Evolutionary conservation across 2,888 invertebrate species (phyloP).

Genomic region (Agrotis puta): DNA sequence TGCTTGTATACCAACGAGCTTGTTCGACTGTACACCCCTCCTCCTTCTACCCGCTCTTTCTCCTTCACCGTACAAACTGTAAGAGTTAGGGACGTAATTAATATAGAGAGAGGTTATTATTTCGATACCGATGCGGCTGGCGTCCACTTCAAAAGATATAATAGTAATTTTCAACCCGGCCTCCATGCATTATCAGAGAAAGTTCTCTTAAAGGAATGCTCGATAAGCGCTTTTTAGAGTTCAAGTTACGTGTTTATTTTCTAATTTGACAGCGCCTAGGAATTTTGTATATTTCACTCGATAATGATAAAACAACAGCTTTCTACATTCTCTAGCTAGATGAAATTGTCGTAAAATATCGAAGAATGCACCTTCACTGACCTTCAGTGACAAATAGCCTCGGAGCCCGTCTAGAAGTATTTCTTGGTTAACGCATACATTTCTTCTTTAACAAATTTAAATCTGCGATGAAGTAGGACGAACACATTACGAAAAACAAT

Average conservation of each 20-base stretch:
- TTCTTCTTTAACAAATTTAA: conserved; percentile 18
- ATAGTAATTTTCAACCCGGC: conserved; percentile 76
- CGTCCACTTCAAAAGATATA: conserved; percentile 75
- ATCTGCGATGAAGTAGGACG: conserved; percentile 48
- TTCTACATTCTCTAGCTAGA: conserved; percentile 11
- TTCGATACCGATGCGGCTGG: conserved; percentile 76
- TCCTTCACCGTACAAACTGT: conserved; percentile 78
- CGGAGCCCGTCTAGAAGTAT: not conserved
- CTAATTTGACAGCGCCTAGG: conserved; percentile 58
- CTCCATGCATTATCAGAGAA: conserved; percentile 85
- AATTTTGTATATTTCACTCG: conserved; percentile 38
- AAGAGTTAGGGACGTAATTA: conserved; percentile 82
- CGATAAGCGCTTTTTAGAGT: conserved; percentile 69
- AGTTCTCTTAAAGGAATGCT: conserved; percentile 80
- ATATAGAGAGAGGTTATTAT: conserved; percentile 88
- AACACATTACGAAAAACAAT: conserved; percentile 55
- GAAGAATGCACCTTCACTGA: conserved; percentile 7
- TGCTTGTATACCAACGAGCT: not conserved
- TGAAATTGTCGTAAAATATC: conserved; percentile 13
- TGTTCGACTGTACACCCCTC: conserved; percentile 64
- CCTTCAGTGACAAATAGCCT: conserved; percentile 13
- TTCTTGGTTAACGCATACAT: conserved; percentile 2
- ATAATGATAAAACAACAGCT: conserved; percentile 37
- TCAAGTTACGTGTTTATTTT: conserved; percentile 64
- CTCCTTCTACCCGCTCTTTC: conserved; percentile 74